Conservation (phyloP, 2,113 vertebrate species). For the Chaetorhynchus papuensis region DNA sequence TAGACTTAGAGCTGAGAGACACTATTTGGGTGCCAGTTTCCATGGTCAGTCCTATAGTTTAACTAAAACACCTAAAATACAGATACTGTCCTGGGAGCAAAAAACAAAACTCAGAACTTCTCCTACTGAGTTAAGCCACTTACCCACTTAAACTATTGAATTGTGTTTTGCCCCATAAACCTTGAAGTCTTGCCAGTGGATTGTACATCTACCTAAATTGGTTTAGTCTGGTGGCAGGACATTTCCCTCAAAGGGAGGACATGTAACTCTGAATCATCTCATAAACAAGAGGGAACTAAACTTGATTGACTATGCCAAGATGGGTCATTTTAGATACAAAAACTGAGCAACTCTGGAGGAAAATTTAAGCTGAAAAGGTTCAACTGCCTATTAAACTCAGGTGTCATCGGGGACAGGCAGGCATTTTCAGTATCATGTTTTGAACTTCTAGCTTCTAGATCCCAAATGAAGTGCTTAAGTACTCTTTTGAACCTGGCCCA, state of each 20-base stretch:
- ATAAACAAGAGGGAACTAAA: neutral
- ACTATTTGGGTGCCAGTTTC: neutral
- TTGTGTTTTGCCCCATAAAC: fast-evolving
- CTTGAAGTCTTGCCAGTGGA: neutral
- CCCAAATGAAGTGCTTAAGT: neutral
- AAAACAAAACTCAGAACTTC: neutral
- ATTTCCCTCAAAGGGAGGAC: neutral
- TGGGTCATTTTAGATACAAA: neutral
- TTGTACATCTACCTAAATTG: fast-evolving
- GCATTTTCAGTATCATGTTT: neutral
- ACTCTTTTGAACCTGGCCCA: neutral
- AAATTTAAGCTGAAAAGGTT: neutral
- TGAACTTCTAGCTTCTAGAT: neutral
- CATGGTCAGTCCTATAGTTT: neutral
- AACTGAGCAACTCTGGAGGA: neutral
- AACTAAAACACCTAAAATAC: neutral
- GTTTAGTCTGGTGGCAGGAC: neutral
- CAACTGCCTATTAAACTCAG: neutral
- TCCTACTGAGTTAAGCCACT: neutral
- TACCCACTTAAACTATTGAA: neutral
- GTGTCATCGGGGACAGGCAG: neutral
- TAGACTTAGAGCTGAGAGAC: neutral
- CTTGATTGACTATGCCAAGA: neutral
- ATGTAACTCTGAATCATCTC: neutral
- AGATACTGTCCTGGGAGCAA: neutral